A percentile compares a stretch with the other conserved stretches of the same genome.
Conservation (phyloP, 2,113 vertebrate genomes). For the Eulemur rufifrons region DNA sequence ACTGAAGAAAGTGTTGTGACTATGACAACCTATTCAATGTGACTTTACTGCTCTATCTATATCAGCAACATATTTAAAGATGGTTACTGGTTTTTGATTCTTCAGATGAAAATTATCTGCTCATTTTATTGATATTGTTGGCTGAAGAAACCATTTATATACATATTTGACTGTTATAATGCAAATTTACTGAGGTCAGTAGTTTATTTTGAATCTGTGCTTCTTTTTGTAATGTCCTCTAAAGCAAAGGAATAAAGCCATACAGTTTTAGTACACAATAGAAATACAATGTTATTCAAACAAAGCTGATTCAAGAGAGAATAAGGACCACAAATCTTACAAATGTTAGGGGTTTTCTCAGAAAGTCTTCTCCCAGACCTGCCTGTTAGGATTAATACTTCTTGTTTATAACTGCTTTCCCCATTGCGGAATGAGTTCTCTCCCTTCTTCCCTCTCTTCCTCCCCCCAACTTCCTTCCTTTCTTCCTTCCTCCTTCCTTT, state of each 20-base stretch:
- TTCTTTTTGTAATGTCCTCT: not conserved
- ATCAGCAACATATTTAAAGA: not conserved
- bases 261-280: not conserved
- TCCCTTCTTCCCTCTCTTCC: not conserved
- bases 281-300: not conserved
- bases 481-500: not conserved
- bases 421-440: not conserved
- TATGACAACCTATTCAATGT: not conserved
- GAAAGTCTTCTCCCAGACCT: not conserved
- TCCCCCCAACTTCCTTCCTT: accelerated
- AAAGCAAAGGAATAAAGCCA: not conserved
- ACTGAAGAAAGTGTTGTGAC: not conserved
- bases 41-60: not conserved
- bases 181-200: not conserved
- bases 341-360: not conserved
- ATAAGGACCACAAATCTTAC: not conserved
- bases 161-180: not conserved
- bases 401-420: not conserved
- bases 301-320: not conserved
- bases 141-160: not conserved
- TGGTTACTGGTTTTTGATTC: not conserved
- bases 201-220: not conserved
- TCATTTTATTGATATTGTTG: not conserved
- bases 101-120: not conserved
- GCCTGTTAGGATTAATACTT: not conserved